Conservation (phyloP, 2,797 vertebrate species). For the Myotis pilosus region DNA sequence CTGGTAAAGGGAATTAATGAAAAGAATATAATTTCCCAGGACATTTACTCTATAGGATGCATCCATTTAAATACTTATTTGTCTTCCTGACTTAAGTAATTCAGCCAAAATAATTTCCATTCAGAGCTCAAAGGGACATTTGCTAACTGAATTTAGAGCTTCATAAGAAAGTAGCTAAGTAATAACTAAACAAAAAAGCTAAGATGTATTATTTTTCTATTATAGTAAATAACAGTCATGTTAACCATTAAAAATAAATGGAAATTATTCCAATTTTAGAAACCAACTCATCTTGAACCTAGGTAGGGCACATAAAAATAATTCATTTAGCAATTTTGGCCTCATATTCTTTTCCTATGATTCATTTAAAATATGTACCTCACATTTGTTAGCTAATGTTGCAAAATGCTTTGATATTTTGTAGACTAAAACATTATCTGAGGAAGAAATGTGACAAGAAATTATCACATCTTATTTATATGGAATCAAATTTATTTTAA, state of each 20-base stretch:
- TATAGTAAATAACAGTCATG: background rate
- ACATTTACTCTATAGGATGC: background rate
- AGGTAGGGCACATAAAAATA: background rate
- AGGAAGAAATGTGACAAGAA: background rate
- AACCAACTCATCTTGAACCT: background rate
- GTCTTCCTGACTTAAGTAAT: background rate
- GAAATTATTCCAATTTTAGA: background rate
- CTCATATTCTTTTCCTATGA: background rate
- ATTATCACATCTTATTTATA: background rate
- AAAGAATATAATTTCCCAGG: background rate
- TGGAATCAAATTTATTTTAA: constrained; percentile 9
- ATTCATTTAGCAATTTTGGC: background rate
- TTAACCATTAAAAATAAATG: constrained; percentile 9
- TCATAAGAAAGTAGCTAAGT: background rate
- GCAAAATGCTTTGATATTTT: background rate
- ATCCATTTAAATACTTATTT: constrained; percentile 27
- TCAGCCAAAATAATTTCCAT: background rate
- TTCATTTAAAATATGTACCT: background rate
- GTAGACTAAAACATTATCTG: background rate
- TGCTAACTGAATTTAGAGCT: background rate
- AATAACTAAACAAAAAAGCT: background rate
- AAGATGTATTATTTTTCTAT: background rate
- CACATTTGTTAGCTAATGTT: background rate
- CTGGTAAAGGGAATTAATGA: background rate
- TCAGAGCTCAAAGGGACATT: background rate